Conservation (phyloP, 2,797 vertebrate genomes). For the Liasis olivaceus region DNA sequence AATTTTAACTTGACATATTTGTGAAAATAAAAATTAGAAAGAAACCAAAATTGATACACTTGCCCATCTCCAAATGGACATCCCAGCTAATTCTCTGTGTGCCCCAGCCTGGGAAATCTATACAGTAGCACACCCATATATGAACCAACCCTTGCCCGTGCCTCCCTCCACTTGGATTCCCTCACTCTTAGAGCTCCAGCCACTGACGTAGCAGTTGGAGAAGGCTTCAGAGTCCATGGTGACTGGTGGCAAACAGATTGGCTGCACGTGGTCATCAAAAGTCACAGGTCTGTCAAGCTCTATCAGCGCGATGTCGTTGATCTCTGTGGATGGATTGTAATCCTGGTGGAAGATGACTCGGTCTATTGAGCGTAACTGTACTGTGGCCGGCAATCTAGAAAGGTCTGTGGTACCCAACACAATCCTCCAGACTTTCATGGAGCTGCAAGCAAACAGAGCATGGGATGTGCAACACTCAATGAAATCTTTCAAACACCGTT, state of each 20-base stretch:
- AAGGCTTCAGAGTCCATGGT: background rate
- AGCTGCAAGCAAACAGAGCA: background rate
- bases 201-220: slow-evolving; percentile 28
- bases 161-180: background rate
- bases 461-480: too few species aligned
- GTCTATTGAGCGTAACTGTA: slow-evolving; percentile 9
- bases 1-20: background rate
- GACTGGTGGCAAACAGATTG: slow-evolving; percentile 12
- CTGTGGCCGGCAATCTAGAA: background rate
- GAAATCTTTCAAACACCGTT: background rate
- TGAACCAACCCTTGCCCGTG: accelerated
- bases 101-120: background rate
- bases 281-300: background rate
- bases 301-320: slow-evolving; percentile 26
- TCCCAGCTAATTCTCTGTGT: too few species aligned
- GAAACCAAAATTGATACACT: background rate
- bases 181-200: slow-evolving; percentile 34
- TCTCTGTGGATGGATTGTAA: slow-evolving; percentile 12
- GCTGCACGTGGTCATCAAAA: slow-evolving; percentile 26
- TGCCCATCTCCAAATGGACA: background rate
- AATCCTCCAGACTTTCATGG: slow-evolving; percentile 23
- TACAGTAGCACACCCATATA: background rate
- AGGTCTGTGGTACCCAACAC: slow-evolving; percentile 18
- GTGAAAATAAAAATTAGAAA: too few species aligned
- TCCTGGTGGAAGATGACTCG: slow-evolving; percentile 11